phyloP scores from a whole-genome alignment of 2,797 vertebrate species.

The Protosalanx chinensis region DNA sequence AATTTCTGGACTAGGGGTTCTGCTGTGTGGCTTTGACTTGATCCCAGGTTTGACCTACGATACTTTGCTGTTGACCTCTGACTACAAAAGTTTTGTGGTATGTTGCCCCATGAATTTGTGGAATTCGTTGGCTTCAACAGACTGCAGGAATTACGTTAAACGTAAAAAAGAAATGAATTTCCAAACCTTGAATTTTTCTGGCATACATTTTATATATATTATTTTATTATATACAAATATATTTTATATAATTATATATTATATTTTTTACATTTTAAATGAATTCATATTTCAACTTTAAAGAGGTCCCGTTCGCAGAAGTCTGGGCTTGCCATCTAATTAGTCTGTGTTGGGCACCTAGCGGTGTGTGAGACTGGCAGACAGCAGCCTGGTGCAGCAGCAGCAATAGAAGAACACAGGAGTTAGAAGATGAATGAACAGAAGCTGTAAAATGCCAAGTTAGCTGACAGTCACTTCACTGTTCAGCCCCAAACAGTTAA shows the following conservation, averaged over 20 bases:
- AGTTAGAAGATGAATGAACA: not conserved
- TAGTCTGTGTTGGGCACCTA: not conserved
- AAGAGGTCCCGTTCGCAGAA: not conserved
- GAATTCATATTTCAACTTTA: too few relatives aligned
- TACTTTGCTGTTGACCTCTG: too few relatives aligned
- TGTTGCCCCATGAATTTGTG: too few relatives aligned
- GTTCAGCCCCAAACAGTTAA: not conserved
- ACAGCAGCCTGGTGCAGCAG: not conserved
- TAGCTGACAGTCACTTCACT: slow-evolving; percentile 9
- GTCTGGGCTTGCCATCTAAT: slow-evolving; percentile 18
- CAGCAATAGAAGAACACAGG: not conserved
- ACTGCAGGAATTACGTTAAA: too few relatives aligned
- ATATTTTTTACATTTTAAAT: not conserved
- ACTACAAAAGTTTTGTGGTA: too few relatives aligned
- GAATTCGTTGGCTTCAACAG: too few relatives aligned
- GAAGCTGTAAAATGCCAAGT: not conserved
- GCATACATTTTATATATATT: not conserved
- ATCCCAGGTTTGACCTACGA: too few relatives aligned
- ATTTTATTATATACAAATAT: too few relatives aligned
- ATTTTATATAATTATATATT: too few relatives aligned
- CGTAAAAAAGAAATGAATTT: too few relatives aligned
- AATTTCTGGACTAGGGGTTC: not conserved
- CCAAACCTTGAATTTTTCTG: too few relatives aligned
- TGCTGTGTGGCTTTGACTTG: too few relatives aligned
- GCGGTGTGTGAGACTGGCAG: slow-evolving; percentile 1